Percentiles rank a stretch among this genome's conserved stretches.
phyloP scores from a whole-genome alignment of 2,113 vertebrate genomes.

The Chelonoidis abingdonii region DNA sequence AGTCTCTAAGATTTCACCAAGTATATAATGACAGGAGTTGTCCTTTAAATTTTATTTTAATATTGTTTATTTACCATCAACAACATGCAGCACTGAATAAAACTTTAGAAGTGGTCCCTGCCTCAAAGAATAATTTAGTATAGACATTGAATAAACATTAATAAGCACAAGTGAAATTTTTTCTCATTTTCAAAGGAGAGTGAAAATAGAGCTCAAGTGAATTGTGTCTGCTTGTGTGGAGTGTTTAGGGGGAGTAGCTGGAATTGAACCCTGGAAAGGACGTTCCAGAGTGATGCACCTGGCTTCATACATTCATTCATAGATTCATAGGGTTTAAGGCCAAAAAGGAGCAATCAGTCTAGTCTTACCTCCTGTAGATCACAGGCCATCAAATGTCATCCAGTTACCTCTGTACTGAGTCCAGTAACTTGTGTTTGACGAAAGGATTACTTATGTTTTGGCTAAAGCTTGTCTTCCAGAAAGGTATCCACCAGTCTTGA shows the following conservation, averaged over 20 bases:
- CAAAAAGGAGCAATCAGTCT: background rate
- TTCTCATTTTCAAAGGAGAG: background rate
- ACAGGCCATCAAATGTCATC: conserved; percentile 26
- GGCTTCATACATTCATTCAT: background rate
- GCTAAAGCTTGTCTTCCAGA: conserved; percentile 38
- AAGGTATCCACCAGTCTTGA: conserved; percentile 39
- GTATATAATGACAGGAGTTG: background rate
- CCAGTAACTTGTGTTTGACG: conserved; percentile 6
- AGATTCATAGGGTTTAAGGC: background rate
- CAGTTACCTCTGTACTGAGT: background rate
- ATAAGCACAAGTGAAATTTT: background rate
- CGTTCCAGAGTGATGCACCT: background rate
- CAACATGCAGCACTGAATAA: background rate
- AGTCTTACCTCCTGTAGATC: background rate
- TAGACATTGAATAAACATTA: background rate
- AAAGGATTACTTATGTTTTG: no score
- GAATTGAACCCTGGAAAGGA: background rate
- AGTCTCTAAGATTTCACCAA: background rate
- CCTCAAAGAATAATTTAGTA: background rate
- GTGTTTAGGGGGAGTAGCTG: background rate
- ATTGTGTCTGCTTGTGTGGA: background rate
- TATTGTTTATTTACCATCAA: background rate
- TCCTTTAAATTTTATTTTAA: background rate
- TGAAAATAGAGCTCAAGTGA: background rate
- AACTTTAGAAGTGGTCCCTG: background rate